Percentiles rank a stretch among this genome's conserved stretches.
These are phyloP conservation scores for Polyploca ridens DNA, from an alignment of 2,888 invertebrate species.

Conservation along the genomic window DNA sequence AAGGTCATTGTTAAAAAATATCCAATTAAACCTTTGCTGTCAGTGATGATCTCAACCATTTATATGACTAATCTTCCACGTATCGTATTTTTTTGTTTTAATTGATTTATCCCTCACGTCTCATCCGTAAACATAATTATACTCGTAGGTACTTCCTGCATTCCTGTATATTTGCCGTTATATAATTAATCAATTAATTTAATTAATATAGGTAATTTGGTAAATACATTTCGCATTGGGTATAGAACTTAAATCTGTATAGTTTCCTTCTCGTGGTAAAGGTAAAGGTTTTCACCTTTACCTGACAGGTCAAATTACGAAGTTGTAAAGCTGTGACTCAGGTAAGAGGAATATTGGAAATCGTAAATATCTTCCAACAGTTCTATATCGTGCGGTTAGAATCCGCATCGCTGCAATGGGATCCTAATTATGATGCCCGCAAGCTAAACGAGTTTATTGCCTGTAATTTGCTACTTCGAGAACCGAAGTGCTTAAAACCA, in stretches of 20 bases:
- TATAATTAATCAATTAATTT: neutral
- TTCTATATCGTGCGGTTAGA: neutral
- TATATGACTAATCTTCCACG: conserved; percentile 22
- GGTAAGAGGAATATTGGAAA: neutral
- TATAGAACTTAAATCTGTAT: too few species aligned
- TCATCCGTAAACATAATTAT: neutral
- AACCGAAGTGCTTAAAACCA: neutral
- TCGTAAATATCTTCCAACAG: neutral
- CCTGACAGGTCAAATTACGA: neutral
- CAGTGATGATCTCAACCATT: conserved; percentile 56
- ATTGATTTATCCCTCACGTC: neutral
- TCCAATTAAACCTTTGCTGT: conserved; percentile 24
- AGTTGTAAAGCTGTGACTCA: neutral
- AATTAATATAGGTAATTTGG: too few species aligned
- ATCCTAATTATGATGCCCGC: conserved; percentile 8
- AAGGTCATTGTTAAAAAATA: conserved; percentile 41
- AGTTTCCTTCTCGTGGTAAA: too few species aligned
- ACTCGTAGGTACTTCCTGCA: too few species aligned
- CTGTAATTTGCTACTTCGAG: neutral
- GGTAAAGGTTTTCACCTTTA: too few species aligned
- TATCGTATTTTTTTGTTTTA: neutral
- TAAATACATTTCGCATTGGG: neutral
- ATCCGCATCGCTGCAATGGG: conserved; percentile 8
- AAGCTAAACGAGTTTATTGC: conserved; percentile 17
- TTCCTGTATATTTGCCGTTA: too few species aligned